Conservation (phyloP, 2,113 vertebrate species). For the Bothrops jararaca region DNA sequence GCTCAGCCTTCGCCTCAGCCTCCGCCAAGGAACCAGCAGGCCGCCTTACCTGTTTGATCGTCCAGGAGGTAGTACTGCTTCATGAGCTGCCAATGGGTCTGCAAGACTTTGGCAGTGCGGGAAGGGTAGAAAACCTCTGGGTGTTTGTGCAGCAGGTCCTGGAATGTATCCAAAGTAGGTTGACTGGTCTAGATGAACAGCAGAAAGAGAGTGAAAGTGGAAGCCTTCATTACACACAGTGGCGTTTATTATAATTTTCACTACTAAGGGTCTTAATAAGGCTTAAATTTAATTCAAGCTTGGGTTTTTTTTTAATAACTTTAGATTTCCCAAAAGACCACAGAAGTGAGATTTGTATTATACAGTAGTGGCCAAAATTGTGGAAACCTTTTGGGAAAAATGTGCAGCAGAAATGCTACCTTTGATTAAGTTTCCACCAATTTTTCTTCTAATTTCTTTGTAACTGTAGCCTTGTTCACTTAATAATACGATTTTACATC, state of each 20-base stretch:
- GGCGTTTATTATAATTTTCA: not conserved
- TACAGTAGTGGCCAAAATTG: too few species aligned
- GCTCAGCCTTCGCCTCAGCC: accelerated
- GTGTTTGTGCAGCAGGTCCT: slow-evolving; percentile 88
- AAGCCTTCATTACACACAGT: not conserved
- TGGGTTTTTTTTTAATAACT: too few species aligned
- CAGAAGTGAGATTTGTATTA: too few species aligned
- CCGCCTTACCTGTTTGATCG: slow-evolving; percentile 87
- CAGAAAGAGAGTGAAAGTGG: not conserved
- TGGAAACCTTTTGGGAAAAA: too few species aligned
- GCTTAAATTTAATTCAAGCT: too few species aligned
- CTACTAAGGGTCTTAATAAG: not conserved
- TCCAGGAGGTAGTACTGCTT: slow-evolving; percentile 95
- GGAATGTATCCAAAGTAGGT: slow-evolving; percentile 91
- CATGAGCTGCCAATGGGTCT: slow-evolving; percentile 95
- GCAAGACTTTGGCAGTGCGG: slow-evolving; percentile 86
- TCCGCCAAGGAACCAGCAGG: accelerated
- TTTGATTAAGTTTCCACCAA: too few species aligned
- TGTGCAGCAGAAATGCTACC: too few species aligned
- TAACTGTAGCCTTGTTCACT: too few species aligned
- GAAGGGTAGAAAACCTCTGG: slow-evolving; percentile 87
- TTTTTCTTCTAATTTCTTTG: too few species aligned
- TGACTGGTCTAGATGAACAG: slow-evolving; percentile 78
- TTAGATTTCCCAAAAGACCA: too few species aligned
- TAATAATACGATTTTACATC: too few species aligned